A percentile compares a stretch with the other conserved stretches of the same genome.
phyloP scores from a whole-genome alignment of 2,888 invertebrate genomes.

The Lepidocyrtinus sp. region DNA sequence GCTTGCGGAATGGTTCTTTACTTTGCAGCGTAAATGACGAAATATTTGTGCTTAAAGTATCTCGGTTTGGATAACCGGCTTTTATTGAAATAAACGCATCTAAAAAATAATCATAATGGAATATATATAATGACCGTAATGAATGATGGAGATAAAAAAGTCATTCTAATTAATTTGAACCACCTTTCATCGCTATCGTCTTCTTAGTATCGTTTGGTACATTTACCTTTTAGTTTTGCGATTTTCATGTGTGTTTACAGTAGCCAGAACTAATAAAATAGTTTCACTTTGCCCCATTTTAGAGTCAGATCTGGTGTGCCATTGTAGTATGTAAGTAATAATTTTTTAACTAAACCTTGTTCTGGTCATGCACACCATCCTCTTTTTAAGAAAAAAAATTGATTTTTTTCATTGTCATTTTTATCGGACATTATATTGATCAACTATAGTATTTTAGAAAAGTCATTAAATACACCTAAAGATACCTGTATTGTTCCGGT shows the following conservation, averaged over 20 bases:
- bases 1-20: not conserved
- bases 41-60: not conserved
- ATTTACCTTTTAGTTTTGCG: constrained; percentile 11
- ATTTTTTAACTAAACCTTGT: no score
- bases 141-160: constrained; percentile 37
- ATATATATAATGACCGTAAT: constrained; percentile 23
- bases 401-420: not conserved
- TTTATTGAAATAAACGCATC: constrained; percentile 6
- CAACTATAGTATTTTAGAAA: no score
- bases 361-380: no score
- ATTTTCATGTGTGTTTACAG: not conserved
- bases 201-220: not conserved
- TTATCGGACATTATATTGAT: not conserved
- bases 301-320: no score
- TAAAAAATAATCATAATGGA: constrained; percentile 33
- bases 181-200: constrained; percentile 36
- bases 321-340: no score
- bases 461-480: no score
- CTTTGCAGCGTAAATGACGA: not conserved
- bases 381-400: no score
- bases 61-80: constrained; percentile 1
- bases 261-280: not conserved
- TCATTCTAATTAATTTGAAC: constrained; percentile 59
- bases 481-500: no score
- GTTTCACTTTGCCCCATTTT: not conserved